Conservation (phyloP, 1,140 invertebrate genomes). For the Trachymyrmex cornetzi region DNA sequence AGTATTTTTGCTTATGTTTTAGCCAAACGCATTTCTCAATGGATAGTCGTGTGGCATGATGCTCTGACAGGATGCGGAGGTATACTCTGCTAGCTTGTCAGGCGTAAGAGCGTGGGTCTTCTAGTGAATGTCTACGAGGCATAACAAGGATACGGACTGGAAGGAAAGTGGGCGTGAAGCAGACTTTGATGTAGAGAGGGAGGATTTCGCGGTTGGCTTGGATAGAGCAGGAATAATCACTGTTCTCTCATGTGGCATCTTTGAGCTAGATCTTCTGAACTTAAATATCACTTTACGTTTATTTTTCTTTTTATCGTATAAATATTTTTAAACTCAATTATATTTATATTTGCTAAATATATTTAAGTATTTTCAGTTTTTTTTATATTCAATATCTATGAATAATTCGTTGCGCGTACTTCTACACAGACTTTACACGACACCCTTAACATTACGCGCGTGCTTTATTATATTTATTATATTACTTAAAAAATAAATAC, state of each 20-base stretch:
- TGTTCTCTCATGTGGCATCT: constrained; percentile 2
- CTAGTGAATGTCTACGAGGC: constrained; percentile 39
- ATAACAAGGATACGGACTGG: constrained; percentile 66
- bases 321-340: constrained; percentile 11
- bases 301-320: background rate
- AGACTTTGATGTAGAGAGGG: constrained; percentile 75
- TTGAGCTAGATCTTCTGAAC: background rate
- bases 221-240: constrained; percentile 75
- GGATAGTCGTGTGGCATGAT: background rate
- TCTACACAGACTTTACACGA: too few species aligned
- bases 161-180: constrained; percentile 75
- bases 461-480: background rate
- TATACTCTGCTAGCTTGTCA: constrained; percentile 20
- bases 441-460: background rate
- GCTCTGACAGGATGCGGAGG: background rate
- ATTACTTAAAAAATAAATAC: background rate
- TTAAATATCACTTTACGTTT: constrained; percentile 21
- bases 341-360: constrained; percentile 2
- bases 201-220: constrained; percentile 72
- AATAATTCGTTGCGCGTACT: too few species aligned
- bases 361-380: constrained; percentile 3
- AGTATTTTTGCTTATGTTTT: background rate
- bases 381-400: background rate
- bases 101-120: constrained; percentile 29
- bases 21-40: constrained; percentile 23